phyloP scores from a whole-genome alignment of 2,888 invertebrate genomes.

The Lacanobia wlatinum region DNA sequence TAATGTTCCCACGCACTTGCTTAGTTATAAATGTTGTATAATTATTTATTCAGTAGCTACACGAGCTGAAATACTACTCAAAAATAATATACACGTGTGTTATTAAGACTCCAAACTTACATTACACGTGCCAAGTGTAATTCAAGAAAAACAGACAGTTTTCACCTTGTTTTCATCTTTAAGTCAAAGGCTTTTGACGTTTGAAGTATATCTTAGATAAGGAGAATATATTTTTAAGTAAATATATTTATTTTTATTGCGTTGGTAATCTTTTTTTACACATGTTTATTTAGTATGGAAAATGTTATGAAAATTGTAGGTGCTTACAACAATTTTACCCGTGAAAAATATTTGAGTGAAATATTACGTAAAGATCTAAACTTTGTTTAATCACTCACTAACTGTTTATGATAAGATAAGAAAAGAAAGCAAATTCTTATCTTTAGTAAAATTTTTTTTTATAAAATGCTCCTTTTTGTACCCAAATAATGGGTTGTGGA shows the following conservation, averaged over 20 bases:
- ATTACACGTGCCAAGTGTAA: conserved; percentile 11
- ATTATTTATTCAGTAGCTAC: conserved; percentile 8
- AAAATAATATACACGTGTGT: neutral
- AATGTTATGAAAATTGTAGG: neutral
- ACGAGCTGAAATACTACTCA: conserved; percentile 1
- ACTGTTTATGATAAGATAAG: too few relatives aligned
- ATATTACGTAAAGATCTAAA: neutral
- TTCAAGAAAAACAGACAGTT: conserved; percentile 33
- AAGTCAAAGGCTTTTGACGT: conserved; percentile 20
- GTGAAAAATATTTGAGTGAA: neutral
- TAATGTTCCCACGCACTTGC: neutral
- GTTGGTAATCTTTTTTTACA: neutral
- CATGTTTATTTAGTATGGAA: neutral
- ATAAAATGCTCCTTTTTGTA: too few relatives aligned
- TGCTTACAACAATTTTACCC: neutral
- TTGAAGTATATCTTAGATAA: neutral
- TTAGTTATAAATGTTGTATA: conserved; percentile 7
- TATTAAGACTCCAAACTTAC: neutral
- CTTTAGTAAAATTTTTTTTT: too few relatives aligned
- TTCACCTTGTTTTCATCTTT: neutral
- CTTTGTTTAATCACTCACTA: too few relatives aligned
- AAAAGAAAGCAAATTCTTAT: too few relatives aligned
- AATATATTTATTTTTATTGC: conserved; percentile 4
- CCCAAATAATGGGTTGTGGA: too few relatives aligned
- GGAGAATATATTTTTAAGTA: neutral